These are phyloP conservation scores for Pterostichus madidus DNA, from an alignment of 2,888 invertebrate species.

Conservation along the genomic window DNA sequence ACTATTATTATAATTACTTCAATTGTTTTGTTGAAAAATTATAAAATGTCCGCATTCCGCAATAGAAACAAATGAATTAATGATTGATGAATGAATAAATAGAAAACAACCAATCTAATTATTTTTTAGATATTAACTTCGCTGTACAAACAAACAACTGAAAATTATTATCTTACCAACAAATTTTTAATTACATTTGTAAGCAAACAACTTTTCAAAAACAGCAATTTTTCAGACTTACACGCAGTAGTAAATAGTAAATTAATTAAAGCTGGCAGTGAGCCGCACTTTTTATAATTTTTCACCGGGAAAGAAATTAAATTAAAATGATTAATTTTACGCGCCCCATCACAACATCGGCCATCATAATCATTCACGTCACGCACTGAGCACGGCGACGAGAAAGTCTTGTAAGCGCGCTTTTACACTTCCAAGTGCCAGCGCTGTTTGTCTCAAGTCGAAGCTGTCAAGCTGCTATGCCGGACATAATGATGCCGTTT, in stretches of 20 bases:
- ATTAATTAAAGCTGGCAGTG: conserved; percentile 54
- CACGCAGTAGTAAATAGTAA: conserved; percentile 48
- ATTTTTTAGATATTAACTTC: too few relatives aligned
- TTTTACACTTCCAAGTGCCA: conserved; percentile 15
- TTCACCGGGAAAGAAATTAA: conserved; percentile 58
- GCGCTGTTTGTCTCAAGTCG: conserved; percentile 34
- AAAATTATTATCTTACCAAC: background rate
- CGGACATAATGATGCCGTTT: conserved; percentile 20
- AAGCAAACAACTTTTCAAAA: conserved; percentile 47
- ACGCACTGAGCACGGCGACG: conserved; percentile 28
- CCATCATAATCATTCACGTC: conserved; percentile 45
- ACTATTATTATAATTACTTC: background rate
- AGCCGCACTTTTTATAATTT: conserved; percentile 57
- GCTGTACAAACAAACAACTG: background rate
- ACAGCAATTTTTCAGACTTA: conserved; percentile 48
- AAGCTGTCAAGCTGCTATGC: background rate
- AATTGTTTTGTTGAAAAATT: too few relatives aligned
- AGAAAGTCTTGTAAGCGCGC: conserved; percentile 9
- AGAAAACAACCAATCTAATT: too few relatives aligned
- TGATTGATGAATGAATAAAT: too few relatives aligned
- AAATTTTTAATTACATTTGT: conserved; percentile 35
- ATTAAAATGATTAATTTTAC: conserved; percentile 62
- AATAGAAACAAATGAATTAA: too few relatives aligned
- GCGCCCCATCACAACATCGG: conserved; percentile 48
- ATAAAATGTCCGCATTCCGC: too few relatives aligned